Base-by-base conservation (phyloP, 2,113 vertebrate genomes). In the Andinoacara biseriatus region DNA sequence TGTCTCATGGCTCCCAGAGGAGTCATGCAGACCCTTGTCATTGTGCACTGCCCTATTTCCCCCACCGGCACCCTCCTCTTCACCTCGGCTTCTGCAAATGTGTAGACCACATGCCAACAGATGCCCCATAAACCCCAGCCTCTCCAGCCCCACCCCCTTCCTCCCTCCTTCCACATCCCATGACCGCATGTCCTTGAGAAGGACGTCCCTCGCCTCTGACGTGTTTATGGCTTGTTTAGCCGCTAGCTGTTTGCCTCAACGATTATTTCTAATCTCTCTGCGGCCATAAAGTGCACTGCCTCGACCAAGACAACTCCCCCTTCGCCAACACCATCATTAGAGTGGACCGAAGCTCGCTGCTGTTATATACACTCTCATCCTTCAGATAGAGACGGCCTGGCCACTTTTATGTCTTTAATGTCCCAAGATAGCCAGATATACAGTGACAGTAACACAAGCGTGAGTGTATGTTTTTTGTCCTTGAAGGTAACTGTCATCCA, bases 211-310 rank as follows among this genome's bases (percentile, higher is more conserved):
- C 20, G 84, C 88, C 90, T 79, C 80, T 93, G 94, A 92, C 76
- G 82, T 93, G 87, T 96, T 95, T 94, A 95, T 83, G 87, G 92
- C 91, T 92, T 92, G 91, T 94, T 95, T 91, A 90, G 90, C 90
- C 76, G 78, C 85, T 43, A 89, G 88, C 87, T 90, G 89, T 94
- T 95, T 93, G 89, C 90, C 87, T 78, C 76, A n/a, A 11, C 82
- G 88, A 92, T 95, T 92, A 92, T 91, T 94, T 92, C 83, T 94
- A 92, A 94, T 94, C 91, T 92, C 90, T 74, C 67, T 61, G 76
- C 57, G 57, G 78, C 83, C 80, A 60, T 93, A 93, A 93, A 92
- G 58, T 74, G 80, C 49, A 9, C 61, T 13, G 46, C 85, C 85
- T 78, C 59, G 14, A 82, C 88, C 72, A 56, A 81, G 79, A 67